Percentiles rank a stretch among this genome's conserved stretches.
These are phyloP conservation scores for Montipora efflorescens DNA, from an alignment of 64 coral and sea anemone genomes.

Conservation along the genomic window DNA sequence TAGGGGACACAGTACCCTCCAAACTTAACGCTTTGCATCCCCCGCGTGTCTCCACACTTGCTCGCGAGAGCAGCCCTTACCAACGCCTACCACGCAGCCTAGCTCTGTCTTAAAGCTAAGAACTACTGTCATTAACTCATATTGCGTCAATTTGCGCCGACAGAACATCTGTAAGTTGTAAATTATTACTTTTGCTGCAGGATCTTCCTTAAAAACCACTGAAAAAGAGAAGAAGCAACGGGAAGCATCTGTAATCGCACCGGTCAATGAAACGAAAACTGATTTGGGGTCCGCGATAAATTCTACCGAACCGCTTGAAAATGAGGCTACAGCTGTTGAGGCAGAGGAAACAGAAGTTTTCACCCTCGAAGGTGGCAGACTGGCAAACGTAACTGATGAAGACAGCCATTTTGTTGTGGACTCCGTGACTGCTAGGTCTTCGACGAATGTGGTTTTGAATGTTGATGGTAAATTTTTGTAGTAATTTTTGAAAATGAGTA, in stretches of 20 bases:
- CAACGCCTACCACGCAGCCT: too few species aligned
- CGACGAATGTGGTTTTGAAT: neutral
- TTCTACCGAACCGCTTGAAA: neutral
- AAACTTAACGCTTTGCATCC: too few species aligned
- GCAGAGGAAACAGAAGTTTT: neutral
- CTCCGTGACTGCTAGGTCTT: neutral
- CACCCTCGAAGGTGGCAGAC: too few species aligned
- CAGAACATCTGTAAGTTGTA: neutral
- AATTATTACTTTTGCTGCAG: neutral
- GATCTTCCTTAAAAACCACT: neutral
- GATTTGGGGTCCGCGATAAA: neutral
- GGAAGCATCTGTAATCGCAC: neutral
- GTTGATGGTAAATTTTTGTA: neutral
- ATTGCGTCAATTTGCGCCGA: too few species aligned
- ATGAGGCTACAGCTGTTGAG: neutral
- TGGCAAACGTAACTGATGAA: neutral
- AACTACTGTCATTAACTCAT: too few species aligned
- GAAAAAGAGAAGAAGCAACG: neutral
- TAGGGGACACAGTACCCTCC: too few species aligned
- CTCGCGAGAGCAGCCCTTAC: too few species aligned
- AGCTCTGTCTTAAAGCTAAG: too few species aligned
- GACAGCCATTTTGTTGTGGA: neutral
- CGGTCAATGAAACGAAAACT: neutral
- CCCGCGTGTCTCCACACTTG: too few species aligned
- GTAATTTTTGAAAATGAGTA: too few species aligned